A percentile compares a stretch with the other conserved stretches of the same genome.
phyloP scores from a whole-genome alignment of 2,888 invertebrate species.

The Enchytraeus crypticus region DNA sequence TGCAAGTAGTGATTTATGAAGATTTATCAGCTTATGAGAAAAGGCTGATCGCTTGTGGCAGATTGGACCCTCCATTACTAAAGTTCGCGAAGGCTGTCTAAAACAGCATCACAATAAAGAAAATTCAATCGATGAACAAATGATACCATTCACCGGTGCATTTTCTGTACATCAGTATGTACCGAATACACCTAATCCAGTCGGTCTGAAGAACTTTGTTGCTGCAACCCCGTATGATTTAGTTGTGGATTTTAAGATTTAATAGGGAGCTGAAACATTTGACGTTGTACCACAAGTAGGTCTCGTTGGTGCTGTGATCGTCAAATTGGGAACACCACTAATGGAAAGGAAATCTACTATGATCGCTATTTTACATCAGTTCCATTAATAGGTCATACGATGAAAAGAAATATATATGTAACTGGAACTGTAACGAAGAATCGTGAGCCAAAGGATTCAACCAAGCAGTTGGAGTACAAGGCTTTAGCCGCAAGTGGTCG shows the following conservation, averaged over 20 bases:
- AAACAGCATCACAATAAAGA: too few species aligned
- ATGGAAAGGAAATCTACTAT: not conserved
- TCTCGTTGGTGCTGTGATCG: not conserved
- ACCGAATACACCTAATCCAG: not conserved
- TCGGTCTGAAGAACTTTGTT: not conserved
- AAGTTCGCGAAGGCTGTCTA: too few species aligned
- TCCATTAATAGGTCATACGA: not conserved
- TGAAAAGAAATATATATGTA: not conserved
- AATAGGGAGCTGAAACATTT: not conserved
- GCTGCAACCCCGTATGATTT: not conserved
- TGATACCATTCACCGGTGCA: not conserved
- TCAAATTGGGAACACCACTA: not conserved
- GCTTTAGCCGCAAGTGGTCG: not conserved
- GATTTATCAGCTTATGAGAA: too few species aligned
- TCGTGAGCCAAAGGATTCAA: not conserved
- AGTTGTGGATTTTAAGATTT: not conserved
- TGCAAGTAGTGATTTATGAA: too few species aligned
- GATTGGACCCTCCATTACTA: too few species aligned
- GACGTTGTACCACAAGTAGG: too few species aligned
- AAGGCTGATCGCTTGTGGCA: too few species aligned
- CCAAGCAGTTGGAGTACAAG: not conserved
- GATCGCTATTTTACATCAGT: not conserved
- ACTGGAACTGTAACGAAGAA: not conserved
- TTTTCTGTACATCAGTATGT: not conserved
- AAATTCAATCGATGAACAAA: not conserved